Evolutionary conservation across 2,888 invertebrate genomes (phyloP), one percentile per base, ranked within the genome.

Genomic region (Blastobasis adustella): DNA sequence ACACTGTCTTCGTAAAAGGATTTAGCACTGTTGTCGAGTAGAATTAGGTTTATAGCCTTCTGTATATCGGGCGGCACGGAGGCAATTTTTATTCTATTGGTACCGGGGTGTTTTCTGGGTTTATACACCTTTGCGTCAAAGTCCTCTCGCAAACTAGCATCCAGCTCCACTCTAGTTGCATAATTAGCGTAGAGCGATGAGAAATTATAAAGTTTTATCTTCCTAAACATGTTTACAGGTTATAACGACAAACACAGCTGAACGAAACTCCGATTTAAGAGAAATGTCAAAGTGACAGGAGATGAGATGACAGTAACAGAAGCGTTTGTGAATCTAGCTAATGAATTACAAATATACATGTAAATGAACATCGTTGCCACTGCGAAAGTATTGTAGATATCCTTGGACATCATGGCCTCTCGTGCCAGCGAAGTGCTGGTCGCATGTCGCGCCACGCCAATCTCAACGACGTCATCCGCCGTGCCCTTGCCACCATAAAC

Each of bases 91-190:
- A 89, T 75, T 57, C 89, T 87, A 1, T 91, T 78, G 47, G 91
- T 89, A 37, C 96, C 96, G 0, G 95, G 94, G 81, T 96, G 96
- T 53, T 91, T 89, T 49, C 91, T 89, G 0, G 93, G 92, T 72
- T 94, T 94, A 55, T 77, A 81, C 53, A 90, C 76, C 41, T 89
- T 88, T 47, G 90, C 71, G 4, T 81, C 83, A 46, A 93, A 83
- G 59, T 77, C 77, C 39, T 89, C 80, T 50, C 82, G 74, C 4
- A 92, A 67, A 47, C 64, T 74, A 37, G 89, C 76, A 60, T 91
- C 89, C n/a, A 92, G 76, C 59, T 88, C 81, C 1, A 90, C 82
- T 69, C 69, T 76, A 4, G 80, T 82, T 1, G 80, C 70, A 56
- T 75, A 86, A 57, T 75, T 78, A 4, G 60, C 47, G 44, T 67